Conservation (phyloP, 64 coral and sea anemone genomes). For the Exaiptasia diaphana region DNA sequence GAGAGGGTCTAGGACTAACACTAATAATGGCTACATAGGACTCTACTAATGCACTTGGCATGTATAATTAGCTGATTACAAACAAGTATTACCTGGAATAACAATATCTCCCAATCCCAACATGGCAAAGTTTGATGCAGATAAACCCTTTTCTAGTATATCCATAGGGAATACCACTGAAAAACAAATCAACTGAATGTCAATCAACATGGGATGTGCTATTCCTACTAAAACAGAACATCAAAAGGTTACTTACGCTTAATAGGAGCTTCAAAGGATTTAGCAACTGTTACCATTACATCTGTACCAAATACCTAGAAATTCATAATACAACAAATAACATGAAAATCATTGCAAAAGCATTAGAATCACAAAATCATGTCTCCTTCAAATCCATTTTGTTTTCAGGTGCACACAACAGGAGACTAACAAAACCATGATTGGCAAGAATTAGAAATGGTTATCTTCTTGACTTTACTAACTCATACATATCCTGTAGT, state of each 20-base stretch:
- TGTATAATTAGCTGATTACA: too few relatives aligned
- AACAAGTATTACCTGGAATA: conserved; percentile 87
- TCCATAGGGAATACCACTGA: conserved; percentile 99
- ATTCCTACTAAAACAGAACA: not conserved
- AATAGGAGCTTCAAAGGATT: conserved; percentile 99
- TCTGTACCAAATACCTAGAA: conserved; percentile 98
- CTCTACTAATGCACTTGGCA: too few relatives aligned
- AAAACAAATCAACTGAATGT: not conserved
- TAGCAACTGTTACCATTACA: conserved; percentile 99
- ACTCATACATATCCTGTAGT: too few relatives aligned
- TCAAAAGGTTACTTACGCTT: conserved; percentile 62
- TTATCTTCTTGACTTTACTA: not conserved
- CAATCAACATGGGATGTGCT: not conserved
- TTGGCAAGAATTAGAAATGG: too few relatives aligned
- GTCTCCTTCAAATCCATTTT: too few relatives aligned
- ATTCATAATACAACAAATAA: not conserved
- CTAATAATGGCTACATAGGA: too few relatives aligned
- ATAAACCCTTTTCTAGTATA: conserved; percentile 86
- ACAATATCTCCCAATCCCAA: conserved; percentile 96
- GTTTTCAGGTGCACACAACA: too few relatives aligned
- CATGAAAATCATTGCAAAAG: too few relatives aligned
- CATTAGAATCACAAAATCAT: too few relatives aligned
- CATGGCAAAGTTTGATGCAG: conserved; percentile 97
- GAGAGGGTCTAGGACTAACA: too few relatives aligned
- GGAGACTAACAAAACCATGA: too few relatives aligned